Percentiles rank a stretch among this genome's conserved stretches.
phyloP scores from a whole-genome alignment of 2,888 invertebrate genomes.

The Blera fallax region DNA sequence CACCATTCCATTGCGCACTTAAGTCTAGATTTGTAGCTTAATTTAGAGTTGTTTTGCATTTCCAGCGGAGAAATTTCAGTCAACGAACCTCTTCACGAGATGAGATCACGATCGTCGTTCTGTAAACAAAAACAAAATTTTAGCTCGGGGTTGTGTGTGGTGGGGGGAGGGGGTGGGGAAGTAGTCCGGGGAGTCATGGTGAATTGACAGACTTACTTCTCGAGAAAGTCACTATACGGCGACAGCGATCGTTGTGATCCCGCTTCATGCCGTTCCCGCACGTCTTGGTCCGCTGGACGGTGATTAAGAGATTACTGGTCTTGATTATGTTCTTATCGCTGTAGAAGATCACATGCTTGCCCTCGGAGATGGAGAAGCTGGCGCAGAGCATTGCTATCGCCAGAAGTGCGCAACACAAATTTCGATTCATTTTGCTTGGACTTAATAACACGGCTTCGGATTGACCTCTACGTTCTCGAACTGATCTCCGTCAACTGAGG shows the following conservation, averaged over 20 bases:
- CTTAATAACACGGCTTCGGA: not conserved
- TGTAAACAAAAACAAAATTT: conserved; percentile 22
- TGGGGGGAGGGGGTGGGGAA: not conserved
- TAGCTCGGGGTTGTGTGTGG: not conserved
- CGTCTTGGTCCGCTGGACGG: conserved; percentile 72
- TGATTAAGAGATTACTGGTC: conserved; percentile 76
- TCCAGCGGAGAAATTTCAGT: not conserved
- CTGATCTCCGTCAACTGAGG: conserved; percentile 45
- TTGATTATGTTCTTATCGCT: conserved; percentile 73
- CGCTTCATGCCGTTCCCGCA: conserved; percentile 77
- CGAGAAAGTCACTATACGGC: conserved; percentile 76
- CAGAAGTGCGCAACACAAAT: conserved; percentile 51
- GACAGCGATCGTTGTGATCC: conserved; percentile 78
- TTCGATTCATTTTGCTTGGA: conserved; percentile 11
- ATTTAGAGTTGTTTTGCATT: not conserved
- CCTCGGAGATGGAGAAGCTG: conserved; percentile 50
- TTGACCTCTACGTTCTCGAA: conserved; percentile 5
- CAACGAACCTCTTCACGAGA: conserved; percentile 6
- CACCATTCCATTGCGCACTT: conserved; percentile 10
- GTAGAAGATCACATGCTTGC: conserved; percentile 77
- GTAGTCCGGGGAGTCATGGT: not conserved
- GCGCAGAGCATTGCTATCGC: conserved; percentile 72
- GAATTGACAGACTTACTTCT: conserved; percentile 68
- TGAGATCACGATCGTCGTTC: conserved; percentile 35
- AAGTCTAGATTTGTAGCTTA: not conserved